Base-by-base conservation (phyloP, 2,888 invertebrate species). In the Cephus runcator region DNA sequence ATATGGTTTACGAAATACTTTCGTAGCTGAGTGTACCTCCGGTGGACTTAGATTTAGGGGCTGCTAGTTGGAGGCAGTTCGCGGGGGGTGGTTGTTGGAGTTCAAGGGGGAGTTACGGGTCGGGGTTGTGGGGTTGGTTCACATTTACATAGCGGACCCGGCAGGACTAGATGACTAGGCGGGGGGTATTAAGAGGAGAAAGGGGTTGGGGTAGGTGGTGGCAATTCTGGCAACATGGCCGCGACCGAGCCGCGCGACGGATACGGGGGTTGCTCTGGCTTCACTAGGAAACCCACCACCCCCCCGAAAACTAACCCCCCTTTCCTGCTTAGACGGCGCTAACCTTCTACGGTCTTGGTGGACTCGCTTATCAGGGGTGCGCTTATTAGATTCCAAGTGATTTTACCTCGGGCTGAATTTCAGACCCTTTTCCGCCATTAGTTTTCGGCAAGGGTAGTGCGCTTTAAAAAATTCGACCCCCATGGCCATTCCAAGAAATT, bases 181-280 rank as follows among this genome's bases (percentile, higher is more conserved):
- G 89, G 88, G 77, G 73, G 85, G 90, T 89, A 90, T 91, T 90
- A 91, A 91, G 89, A 90, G 90, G 87, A 86, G 88, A 87, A 87
- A 87, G 88, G 90, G 88, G 87, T 90, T 87, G 90, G 89, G 88
- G 87, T 90, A 87, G 90, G 90, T 89, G 89, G 89, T 87, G 88
- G 91, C 89, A 87, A 90, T 90, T 91, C 91, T 88, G 89, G 89
- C 91, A 91, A 91, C 91, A 91, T 91, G 91, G 91, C 91, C 90
- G 90, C 90, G 86, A 85, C 85, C 82, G 80, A 83, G 85, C 85
- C 86, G 86, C 86, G 83, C 87, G 87, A 86, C 85, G 86, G 86
- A 87, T 81, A 85, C 81, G 78, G 85, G 83, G 83, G 82, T 83
- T 84, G 76, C 76, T 36, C 76, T 75, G 56, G 36, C 73, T 69